Evolutionary conservation across 2,888 invertebrate genomes (phyloP), one percentile per base, ranked within the genome.

Genomic region (Siphonodentalium dalli): DNA sequence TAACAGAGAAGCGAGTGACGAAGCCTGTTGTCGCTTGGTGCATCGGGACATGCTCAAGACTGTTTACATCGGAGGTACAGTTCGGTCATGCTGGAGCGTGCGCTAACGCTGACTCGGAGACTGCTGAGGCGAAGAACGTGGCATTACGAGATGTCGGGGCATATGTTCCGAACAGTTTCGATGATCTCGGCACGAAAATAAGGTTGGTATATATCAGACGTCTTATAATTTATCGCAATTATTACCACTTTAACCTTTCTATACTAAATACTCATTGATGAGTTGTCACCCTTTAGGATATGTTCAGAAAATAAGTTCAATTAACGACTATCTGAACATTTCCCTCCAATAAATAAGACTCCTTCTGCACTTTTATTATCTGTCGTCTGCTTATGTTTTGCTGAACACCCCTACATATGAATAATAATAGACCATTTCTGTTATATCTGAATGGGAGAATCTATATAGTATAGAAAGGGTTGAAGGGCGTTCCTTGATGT

Each of bases 51-150:
- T 86, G 86, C 74, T 84, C 86, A 29, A 80, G 76, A 59, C 80
- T 81, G 83, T 83, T 85, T 66, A 83, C 83, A 5, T 84, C 84
- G 13, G 85, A 85, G 72, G 95, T 99, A 9, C 99, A 99, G 83
- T 99, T 99, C 83, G 99, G 99, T 0, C 99, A 99, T 85, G 99
- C 99, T 64, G 99, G 99, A 6, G 95, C 98, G 2, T 95, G 96
- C 74, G 99, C 98, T 23, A 93, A 98, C 77, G 93, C 92, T 1
- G 90, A 91, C 42, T 81, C 88, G 11, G 99, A 99, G 84, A 98
- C 98, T 38, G 98, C 99, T 0, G 87, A 87, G 0, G 88, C 92
- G 0, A 99, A 99, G 85, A 99, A 99, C 82, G 87, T 87, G 1
- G 90, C 92, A 0, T 84, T 99, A 8, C 85, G 85, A 51, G 86